Percentiles rank a stretch among this genome's conserved stretches.
These are phyloP conservation scores for Nerophis ophidion DNA, from an alignment of 2,113 vertebrate species.

Conservation along the genomic window DNA sequence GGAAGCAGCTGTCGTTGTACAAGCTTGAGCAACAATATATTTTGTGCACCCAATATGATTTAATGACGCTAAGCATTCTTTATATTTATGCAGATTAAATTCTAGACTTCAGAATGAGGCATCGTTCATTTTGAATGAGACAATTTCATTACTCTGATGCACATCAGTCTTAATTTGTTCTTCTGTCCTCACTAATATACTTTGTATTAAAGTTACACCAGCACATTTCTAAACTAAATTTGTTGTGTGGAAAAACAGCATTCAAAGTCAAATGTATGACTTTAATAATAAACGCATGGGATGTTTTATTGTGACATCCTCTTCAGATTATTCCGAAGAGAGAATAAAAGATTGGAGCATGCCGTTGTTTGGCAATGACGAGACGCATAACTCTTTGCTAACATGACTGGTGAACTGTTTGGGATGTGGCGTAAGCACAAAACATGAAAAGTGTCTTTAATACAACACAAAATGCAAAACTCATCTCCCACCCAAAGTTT, in stretches of 20 bases:
- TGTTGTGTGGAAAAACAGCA: slow-evolving; percentile 22
- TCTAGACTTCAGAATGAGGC: neutral
- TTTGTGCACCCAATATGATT: neutral
- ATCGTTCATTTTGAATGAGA: too few relatives aligned
- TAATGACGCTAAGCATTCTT: neutral
- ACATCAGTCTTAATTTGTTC: neutral
- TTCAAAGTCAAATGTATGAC: slow-evolving; percentile 40
- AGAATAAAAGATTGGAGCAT: neutral
- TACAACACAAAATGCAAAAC: neutral
- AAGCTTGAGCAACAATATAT: neutral
- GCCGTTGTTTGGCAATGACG: neutral
- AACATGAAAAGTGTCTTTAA: neutral
- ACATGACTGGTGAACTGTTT: neutral
- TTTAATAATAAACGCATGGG: slow-evolving; percentile 31
- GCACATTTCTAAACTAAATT: slow-evolving; percentile 13
- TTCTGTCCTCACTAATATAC: slow-evolving; percentile 19
- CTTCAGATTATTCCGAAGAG: slow-evolving; percentile 19
- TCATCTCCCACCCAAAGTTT: neutral
- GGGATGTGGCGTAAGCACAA: neutral
- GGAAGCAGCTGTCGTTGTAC: neutral
- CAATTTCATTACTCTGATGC: neutral
- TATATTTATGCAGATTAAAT: neutral
- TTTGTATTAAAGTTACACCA: slow-evolving; percentile 25
- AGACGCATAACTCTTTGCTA: neutral
- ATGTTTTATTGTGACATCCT: slow-evolving; percentile 34